A percentile compares a stretch with the other conserved stretches of the same genome.
These are phyloP conservation scores for Echeneis naucrates DNA, from an alignment of 2,797 vertebrate genomes.

Conservation along the genomic window DNA sequence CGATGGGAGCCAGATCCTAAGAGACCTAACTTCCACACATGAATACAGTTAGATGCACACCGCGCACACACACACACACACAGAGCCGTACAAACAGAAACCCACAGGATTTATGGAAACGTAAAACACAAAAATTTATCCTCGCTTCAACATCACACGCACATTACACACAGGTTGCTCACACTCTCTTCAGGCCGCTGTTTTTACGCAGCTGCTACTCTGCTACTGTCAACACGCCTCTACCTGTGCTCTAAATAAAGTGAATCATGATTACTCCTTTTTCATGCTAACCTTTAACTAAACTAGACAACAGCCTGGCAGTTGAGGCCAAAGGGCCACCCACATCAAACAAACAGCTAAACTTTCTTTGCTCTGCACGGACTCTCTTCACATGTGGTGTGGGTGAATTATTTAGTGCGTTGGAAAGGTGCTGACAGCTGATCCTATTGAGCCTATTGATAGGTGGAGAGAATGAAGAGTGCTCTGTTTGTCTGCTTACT, in stretches of 20 bases:
- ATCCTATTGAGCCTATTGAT: conserved; percentile 39
- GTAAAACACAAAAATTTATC: not conserved
- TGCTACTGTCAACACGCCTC: conserved; percentile 41
- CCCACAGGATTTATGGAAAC: not conserved
- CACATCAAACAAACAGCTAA: not conserved
- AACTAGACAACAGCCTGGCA: too few relatives aligned
- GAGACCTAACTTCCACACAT: conserved; percentile 15
- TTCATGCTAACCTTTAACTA: not conserved
- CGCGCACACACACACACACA: conserved; percentile 9
- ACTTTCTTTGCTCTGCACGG: conserved; percentile 19
- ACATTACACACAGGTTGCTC: not conserved
- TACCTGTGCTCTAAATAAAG: conserved; percentile 26
- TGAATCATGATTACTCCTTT: not conserved
- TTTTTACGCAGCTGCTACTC: conserved; percentile 43
- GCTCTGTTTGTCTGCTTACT: conserved; percentile 29
- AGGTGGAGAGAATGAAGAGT: conserved; percentile 1
- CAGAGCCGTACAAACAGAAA: conserved; percentile 6
- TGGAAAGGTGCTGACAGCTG: conserved; percentile 53
- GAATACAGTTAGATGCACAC: not conserved
- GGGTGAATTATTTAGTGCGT: conserved; percentile 69
- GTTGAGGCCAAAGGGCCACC: too few relatives aligned
- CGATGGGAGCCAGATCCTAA: conserved; percentile 67
- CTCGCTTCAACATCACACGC: conserved; percentile 2
- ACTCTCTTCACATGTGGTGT: conserved; percentile 29
- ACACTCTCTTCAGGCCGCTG: conserved; percentile 23